Base-by-base conservation (phyloP, 2,113 vertebrate species). In the Petrocephalus microphthalmus region DNA sequence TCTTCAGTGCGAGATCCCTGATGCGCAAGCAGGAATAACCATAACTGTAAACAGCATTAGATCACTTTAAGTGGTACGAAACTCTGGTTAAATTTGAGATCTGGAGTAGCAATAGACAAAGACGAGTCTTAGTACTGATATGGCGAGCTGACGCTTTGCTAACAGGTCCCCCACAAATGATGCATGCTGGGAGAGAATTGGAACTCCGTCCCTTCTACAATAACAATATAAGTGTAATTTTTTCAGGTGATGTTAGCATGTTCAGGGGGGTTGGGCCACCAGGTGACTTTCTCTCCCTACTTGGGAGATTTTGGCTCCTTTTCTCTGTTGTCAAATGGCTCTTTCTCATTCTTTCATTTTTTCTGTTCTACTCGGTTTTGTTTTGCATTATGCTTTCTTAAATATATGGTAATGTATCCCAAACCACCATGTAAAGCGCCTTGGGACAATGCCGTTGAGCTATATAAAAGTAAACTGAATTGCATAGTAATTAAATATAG, bases 11-110 rank as follows among this genome's bases (percentile, higher is more conserved):
- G 37, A 90, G 37, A 56, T 85, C 82, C 67, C 45, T 89, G 67
- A 87, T 37, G 74, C 67, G 85, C 82, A 90, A 89, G 82, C 64
- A 53, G 52, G 25, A 45, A 87, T 85, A 90, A 82, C 56, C 84
- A 87, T 88, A 82, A 88, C 15, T 82, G 78, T 47, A n/a, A 82
- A 82, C 22, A 49, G 45, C 19, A 81, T 45, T 42, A 45, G 19
- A 81, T 22, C 74, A 45, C 8, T 37, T 15, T 6, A 81, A 81
- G 74, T 22, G 29, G 74, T 7, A 45, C 1, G 29, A 42, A 51
- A 83, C 0, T 7, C 7, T 47, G 42, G 78, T 6, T 83, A 49
- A 49, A 37, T 20, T n/a, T 83, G 45, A 17, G 78, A 4, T 83
- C 7, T 19, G 67, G 15, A 74, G 67, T 6, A 37, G 37, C 29